Evolutionary conservation across 2,113 vertebrate species (phyloP), one percentile per base, ranked within the genome.

Genomic region (Hystrix brachyura): DNA sequence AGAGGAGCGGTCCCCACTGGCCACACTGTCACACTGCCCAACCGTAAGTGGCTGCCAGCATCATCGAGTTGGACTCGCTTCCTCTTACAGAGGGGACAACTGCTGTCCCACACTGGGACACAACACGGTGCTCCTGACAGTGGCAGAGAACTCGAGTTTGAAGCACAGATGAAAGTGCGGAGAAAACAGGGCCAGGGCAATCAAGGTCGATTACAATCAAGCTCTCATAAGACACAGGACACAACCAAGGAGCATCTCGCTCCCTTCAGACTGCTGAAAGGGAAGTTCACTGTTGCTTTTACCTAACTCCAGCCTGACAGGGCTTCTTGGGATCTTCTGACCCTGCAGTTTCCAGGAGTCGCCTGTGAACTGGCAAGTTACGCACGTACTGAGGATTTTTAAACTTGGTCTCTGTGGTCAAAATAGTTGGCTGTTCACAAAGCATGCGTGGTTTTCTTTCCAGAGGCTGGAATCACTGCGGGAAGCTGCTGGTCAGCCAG

Each of bases 1-100:
- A 86, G 27, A 7, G 15, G 53, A 7, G 27, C 32, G 10, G 79
- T 21, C 79, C 72, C 53, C 38, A 38, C 38, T 38, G 38, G 38
- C 12, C 0, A 8, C 9, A 27, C 72, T 85, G n/a, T 27, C 11
- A 0, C 1, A 55, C 18, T 4, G 43, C 19, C 34, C 5, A 10
- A 10, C 21, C 62, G 8, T 8, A 38, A 72, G 46, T 34, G 60
- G 38, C 19, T 51, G 65, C 48, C 38, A 14, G 6, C 7, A 25
- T 64, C 32, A 71, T 15, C 60, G 51, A 67, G 51, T 59, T 32
- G 74, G 76, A 87, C 34, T 21, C 17, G 4, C 74, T 48, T 64
- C 84, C 65, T 87, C 57, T 74, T 5, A 76, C 4, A 65, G 27
- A 94, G 25, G 14, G 74, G 81, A 55, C 12, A 12, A 43, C 27